These are phyloP conservation scores for Andrena haemorrhoa DNA, from an alignment of 2,888 invertebrate species.

Conservation along the genomic window DNA sequence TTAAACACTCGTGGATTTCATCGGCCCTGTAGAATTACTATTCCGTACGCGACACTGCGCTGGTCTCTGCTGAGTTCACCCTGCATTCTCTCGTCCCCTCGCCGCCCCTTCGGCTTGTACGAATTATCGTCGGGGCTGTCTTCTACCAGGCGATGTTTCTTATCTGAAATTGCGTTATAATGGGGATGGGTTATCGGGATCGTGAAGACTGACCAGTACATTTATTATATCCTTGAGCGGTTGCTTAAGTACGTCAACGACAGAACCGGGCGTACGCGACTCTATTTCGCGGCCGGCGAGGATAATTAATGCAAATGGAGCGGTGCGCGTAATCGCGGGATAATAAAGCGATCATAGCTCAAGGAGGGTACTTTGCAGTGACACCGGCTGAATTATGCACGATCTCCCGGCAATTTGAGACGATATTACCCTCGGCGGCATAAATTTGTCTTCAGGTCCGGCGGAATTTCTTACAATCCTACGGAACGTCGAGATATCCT, in stretches of 20 bases:
- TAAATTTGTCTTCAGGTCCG: constrained; percentile 44
- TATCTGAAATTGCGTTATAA: constrained; percentile 16
- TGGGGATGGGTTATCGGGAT: constrained; percentile 1
- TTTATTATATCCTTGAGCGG: constrained; percentile 59
- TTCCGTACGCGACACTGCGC: neutral
- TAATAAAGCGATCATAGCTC: constrained; percentile 71
- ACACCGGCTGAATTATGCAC: constrained; percentile 60
- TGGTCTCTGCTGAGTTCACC: neutral
- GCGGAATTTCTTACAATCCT: constrained; percentile 36
- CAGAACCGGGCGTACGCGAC: constrained; percentile 50
- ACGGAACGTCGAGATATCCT: constrained; percentile 5
- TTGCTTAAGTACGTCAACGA: constrained; percentile 59
- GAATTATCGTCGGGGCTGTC: neutral
- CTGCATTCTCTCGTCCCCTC: neutral
- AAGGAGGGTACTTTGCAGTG: constrained; percentile 54
- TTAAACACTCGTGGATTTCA: constrained; percentile 21
- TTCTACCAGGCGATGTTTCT: neutral
- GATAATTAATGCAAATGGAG: constrained; percentile 74
- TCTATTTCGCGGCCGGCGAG: constrained; percentile 57
- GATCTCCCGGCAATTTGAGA: constrained; percentile 54
- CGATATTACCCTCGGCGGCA: constrained; percentile 44
- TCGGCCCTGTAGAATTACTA: neutral
- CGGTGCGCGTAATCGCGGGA: constrained; percentile 68
- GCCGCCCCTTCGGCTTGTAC: neutral
- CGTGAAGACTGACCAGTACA: constrained; percentile 44